Evolutionary conservation across 2,888 invertebrate species (phyloP), one percentile per base, ranked within the genome.

Genomic region (Cordylochernes scorpioides): DNA sequence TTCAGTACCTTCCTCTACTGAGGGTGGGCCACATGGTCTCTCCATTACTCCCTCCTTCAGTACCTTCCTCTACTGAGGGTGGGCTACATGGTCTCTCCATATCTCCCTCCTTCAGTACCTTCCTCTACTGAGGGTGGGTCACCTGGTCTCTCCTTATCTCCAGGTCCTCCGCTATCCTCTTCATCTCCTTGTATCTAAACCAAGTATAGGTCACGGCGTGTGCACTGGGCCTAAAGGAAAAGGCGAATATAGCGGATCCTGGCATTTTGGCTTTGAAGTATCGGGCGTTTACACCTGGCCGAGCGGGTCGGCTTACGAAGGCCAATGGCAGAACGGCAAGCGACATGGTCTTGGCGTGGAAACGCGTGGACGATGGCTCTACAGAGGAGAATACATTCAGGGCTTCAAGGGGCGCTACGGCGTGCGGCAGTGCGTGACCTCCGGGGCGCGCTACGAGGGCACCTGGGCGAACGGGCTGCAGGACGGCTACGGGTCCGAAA

Each of bases 321-420:
- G 97, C 37, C 88, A 94, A 58, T 97, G 97, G 97, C 94, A 91
- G 59, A 94, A 91, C 54, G 97, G 97, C 41, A 88, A 91, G 57
- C 66, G 94, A 29, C 97, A 97, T 54, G 97, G 94, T 7, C 61
- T 94, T 49, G 97, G 97, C 37, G 78, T 91, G 51, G 97, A 99
- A 58, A 75, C 77, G 39, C 68, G 94, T 40, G 91, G 91, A 25
- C 68, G 88, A 33, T 94, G 94, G 80, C 64, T 88, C 43, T 97
- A 97, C 61, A 68, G 84, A 39, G 91, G 88, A 39, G 91, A 91
- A 61, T 94, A 88, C 88, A 86, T 88, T 34, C 82, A 86, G 54
- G 97, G 94, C 24, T 86, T 78, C 62, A 94, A 94, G 42, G 97
- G 97, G 30, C 73, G 94, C 41, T 97, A 97, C 59, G 97, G 97